These are phyloP conservation scores for Macrotis lagotis DNA, from an alignment of 2,113 vertebrate genomes.

Conservation along the genomic window DNA sequence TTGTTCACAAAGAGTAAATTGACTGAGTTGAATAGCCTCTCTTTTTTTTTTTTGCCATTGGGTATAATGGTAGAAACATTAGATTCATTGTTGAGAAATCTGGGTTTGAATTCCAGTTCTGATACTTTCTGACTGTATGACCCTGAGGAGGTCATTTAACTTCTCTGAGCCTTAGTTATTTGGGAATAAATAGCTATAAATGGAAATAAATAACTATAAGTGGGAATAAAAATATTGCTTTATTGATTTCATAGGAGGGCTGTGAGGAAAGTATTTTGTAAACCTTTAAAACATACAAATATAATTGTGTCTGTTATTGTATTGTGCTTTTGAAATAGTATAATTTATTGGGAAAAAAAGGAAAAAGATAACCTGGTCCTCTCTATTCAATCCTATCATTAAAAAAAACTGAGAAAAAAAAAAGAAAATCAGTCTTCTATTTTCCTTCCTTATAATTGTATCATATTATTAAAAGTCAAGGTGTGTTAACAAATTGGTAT, in stretches of 20 bases:
- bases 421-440: neutral
- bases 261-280: neutral
- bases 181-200: too few relatives aligned
- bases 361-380: neutral
- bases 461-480: neutral
- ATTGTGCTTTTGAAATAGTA: neutral
- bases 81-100: neutral
- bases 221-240: neutral
- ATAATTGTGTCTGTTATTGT: neutral
- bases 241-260: neutral
- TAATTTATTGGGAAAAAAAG: neutral
- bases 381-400: neutral
- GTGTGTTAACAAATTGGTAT: neutral
- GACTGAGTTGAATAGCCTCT: neutral
- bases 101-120: neutral
- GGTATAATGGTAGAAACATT: neutral
- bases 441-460: neutral
- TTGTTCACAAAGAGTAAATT: neutral
- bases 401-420: neutral
- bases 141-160: neutral
- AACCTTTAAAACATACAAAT: neutral
- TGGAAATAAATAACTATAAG: too few relatives aligned
- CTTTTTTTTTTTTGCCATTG: neutral
- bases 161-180: neutral
- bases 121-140: neutral